These are phyloP conservation scores for Drosophila repleta DNA, from an alignment of 1,140 invertebrate genomes.

Conservation along the genomic window DNA sequence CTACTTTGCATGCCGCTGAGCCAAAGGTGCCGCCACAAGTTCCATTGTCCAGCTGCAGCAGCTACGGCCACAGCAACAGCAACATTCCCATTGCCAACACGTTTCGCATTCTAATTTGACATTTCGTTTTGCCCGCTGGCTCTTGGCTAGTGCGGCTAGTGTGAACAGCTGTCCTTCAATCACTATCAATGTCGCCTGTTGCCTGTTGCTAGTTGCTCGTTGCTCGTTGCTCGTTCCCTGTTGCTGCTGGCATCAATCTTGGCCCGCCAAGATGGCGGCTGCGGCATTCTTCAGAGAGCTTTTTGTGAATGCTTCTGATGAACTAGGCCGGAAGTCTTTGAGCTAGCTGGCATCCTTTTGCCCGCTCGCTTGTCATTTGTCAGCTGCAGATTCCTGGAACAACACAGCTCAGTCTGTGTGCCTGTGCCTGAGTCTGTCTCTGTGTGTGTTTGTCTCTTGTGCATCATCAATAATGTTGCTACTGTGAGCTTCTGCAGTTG, in stretches of 20 bases:
- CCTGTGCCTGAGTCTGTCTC: constrained; percentile 20
- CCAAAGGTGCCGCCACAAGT: constrained; percentile 76
- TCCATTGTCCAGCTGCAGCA: constrained; percentile 67
- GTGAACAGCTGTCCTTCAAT: constrained; percentile 82
- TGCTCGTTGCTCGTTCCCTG: constrained; percentile 24
- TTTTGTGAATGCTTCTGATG: constrained; percentile 65
- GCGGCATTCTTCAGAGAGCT: constrained; percentile 52
- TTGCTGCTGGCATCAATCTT: constrained; percentile 68
- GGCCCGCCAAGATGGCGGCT: constrained; percentile 65
- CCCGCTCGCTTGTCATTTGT: constrained; percentile 68
- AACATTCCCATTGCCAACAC: constrained; percentile 73
- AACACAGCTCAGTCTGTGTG: constrained; percentile 9
- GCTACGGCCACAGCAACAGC: constrained; percentile 16
- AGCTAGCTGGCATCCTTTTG: constrained; percentile 28
- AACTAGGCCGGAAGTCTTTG: constrained; percentile 76
- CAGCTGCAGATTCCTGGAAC: constrained; percentile 67
- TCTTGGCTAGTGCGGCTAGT: constrained; percentile 53
- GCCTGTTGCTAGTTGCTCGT: constrained; percentile 12
- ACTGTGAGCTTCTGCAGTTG: constrained; percentile 42
- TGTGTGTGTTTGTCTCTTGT: constrained; percentile 34
- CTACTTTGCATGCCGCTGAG: constrained; percentile 70
- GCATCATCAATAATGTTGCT: constrained; percentile 80
- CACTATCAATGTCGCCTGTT: constrained; percentile 72
- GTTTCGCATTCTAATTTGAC: constrained; percentile 84
- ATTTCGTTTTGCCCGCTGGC: constrained; percentile 51